A percentile compares a stretch with the other conserved stretches of the same genome.
Evolutionary conservation across 2,797 vertebrate species (phyloP).

Genomic region (Euthynnus affinis): DNA sequence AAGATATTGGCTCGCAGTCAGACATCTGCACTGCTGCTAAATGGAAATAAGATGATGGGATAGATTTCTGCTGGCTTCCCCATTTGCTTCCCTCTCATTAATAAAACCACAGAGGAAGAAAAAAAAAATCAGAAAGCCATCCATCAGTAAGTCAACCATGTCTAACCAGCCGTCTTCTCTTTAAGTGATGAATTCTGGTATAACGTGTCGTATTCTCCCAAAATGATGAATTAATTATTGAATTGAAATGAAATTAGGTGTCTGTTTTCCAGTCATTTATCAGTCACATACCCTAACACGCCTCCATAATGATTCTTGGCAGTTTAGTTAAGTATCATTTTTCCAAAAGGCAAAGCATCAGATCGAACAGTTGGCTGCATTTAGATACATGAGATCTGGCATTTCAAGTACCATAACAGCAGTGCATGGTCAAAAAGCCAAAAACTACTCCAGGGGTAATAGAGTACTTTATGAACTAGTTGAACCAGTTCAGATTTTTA

Average conservation of each 20-base stretch:
- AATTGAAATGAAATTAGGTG: slow-evolving; percentile 62
- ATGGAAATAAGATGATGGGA: slow-evolving; percentile 54
- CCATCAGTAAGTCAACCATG: slow-evolving; percentile 52
- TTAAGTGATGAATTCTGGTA: slow-evolving; percentile 61
- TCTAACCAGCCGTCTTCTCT: slow-evolving; percentile 41
- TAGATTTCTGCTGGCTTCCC: slow-evolving; percentile 50
- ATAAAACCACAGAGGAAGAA: slow-evolving; percentile 45
- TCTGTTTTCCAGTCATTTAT: slow-evolving; percentile 52
- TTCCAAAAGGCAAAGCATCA: slow-evolving; percentile 1
- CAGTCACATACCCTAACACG: slow-evolving; percentile 36
- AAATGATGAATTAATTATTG: slow-evolving; percentile 73
- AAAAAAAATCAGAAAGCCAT: slow-evolving; percentile 56
- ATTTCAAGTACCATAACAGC: slow-evolving; percentile 40
- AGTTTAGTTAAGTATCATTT: slow-evolving; percentile 5
- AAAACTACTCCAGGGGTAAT: not conserved
- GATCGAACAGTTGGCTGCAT: not conserved
- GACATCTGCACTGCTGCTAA: slow-evolving; percentile 44
- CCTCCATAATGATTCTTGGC: slow-evolving; percentile 20
- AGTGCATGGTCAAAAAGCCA: not conserved
- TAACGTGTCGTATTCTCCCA: slow-evolving; percentile 27
- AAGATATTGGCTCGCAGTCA: slow-evolving; percentile 38
- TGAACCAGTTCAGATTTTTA: not conserved
- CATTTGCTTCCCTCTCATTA: slow-evolving; percentile 58
- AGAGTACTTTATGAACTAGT: not conserved
- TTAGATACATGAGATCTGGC: slow-evolving; percentile 23